Conservation (phyloP, 2,888 invertebrate species). For the Meiosimyza platycephala region DNA sequence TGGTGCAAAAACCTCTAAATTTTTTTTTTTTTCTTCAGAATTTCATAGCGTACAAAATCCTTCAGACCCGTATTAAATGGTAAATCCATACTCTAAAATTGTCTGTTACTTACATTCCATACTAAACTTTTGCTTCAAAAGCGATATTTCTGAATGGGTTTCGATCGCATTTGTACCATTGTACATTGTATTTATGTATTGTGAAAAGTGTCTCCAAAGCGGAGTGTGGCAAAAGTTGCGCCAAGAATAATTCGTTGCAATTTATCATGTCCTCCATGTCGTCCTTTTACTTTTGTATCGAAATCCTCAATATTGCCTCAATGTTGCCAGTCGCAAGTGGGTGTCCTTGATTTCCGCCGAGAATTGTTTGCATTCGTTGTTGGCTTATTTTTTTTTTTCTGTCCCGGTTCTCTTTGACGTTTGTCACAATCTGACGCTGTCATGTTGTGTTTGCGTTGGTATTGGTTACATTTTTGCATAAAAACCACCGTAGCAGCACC, state of each 20-base stretch:
- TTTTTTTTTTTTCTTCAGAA: no score
- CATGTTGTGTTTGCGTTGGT: slow-evolving; percentile 10
- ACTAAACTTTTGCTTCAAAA: no score
- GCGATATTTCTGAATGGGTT: neutral
- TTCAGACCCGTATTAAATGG: no score
- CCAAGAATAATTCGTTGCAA: slow-evolving; percentile 57
- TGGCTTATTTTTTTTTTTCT: slow-evolving; percentile 18
- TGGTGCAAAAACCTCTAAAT: no score
- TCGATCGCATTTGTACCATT: slow-evolving; percentile 8
- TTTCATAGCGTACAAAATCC: no score
- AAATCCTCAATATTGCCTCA: slow-evolving; percentile 5
- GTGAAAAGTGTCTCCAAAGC: slow-evolving; percentile 8
- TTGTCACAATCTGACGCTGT: slow-evolving; percentile 23
- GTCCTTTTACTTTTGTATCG: neutral
- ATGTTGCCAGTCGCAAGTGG: slow-evolving; percentile 37
- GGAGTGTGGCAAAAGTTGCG: slow-evolving; percentile 24
- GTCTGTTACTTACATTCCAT: no score
- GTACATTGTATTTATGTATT: slow-evolving; percentile 4
- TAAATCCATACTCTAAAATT: no score
- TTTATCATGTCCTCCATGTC: slow-evolving; percentile 54
- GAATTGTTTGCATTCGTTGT: slow-evolving; percentile 33
- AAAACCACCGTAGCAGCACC: slow-evolving; percentile 21
- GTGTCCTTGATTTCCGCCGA: slow-evolving; percentile 4
- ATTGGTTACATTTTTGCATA: slow-evolving; percentile 33
- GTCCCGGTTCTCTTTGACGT: slow-evolving; percentile 14